Base-by-base conservation (phyloP, 2,888 invertebrate species). In the Anthophora plumipes region DNA sequence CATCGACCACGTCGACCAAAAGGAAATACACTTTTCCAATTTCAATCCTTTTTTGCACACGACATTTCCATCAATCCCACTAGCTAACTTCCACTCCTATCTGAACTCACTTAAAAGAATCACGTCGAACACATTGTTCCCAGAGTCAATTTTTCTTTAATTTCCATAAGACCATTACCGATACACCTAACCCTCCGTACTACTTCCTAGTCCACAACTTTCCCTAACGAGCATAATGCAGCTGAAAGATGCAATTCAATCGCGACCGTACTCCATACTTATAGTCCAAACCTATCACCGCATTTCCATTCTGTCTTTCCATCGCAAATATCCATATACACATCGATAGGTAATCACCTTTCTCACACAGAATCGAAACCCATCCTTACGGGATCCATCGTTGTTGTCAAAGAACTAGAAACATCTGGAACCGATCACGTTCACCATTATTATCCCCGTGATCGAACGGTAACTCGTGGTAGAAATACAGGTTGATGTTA, bases 21-120 rank as follows among this genome's bases (percentile, higher is more conserved):
- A 72, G 59, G 60, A 50, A 61, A 50, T 14, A 61, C 48, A 46
- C 63, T 52, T 59, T 59, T 64, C 41, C 76, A 50, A 75, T 73
- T 17, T 39, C 39, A 55, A 59, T 31, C 20, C 31, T 43, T 61
- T 76, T 61, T 76, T 43, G 17, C 63, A 50, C 75, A 31, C 68
- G 57, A 63, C 60, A 46, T 55, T 77, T 17, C 77, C 55, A 77
- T 50, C 64, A 39, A 64, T 59, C 43, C 60, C 22, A 11, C n/a
- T n/a, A n/a, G n/a, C 17, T n/a, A 12, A 46, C 25, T 63, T 11
- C 12, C 63, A n/a, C n/a, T n/a, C 11, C 41, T 31, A 3, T 4
- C 31, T 31, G 4, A 31, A 31, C 4, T 31, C 31, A 31, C 31
- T 31, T 31, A 31, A 31, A 31, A 31, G 31, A 31, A 20, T 12